phyloP scores from a whole-genome alignment of 1,140 invertebrate species.

The Colletes gigas region DNA sequence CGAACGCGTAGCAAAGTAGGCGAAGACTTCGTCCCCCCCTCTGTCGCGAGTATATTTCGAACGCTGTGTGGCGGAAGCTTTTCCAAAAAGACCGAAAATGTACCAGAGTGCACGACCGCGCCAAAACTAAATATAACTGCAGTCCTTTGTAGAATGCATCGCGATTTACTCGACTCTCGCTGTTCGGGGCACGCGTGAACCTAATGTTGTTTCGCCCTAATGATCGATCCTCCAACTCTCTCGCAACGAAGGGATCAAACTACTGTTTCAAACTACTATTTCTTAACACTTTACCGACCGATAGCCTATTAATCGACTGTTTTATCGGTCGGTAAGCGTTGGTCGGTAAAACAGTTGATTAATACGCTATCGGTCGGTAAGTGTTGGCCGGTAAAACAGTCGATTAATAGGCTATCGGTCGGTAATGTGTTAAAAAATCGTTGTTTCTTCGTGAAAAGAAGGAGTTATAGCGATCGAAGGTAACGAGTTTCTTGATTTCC shows the following conservation, averaged over 20 bases:
- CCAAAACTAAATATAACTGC: conserved; percentile 78
- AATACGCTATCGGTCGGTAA: too few relatives aligned
- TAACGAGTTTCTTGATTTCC: not conserved
- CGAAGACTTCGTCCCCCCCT: not conserved
- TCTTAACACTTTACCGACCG: too few relatives aligned
- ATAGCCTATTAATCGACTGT: too few relatives aligned
- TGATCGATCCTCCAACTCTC: conserved; percentile 1
- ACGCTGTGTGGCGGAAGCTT: conserved; percentile 63
- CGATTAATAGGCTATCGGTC: too few relatives aligned
- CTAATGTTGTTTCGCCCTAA: conserved; percentile 41
- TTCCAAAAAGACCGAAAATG: conserved; percentile 77
- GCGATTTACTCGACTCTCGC: conserved; percentile 58
- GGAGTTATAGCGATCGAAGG: not conserved
- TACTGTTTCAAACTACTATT: too few relatives aligned
- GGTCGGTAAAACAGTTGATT: too few relatives aligned
- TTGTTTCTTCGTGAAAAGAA: not conserved
- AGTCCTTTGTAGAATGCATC: conserved; percentile 68
- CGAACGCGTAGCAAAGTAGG: conserved; percentile 14
- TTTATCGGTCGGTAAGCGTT: too few relatives aligned
- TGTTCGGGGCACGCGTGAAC: conserved; percentile 23
- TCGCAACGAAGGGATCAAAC: not conserved
- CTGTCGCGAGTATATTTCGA: conserved; percentile 55
- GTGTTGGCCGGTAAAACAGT: too few relatives aligned
- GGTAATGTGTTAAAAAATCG: too few relatives aligned
- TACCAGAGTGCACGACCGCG: conserved; percentile 66